Evolutionary conservation across 1,140 invertebrate species (phyloP).

Genomic region (Apis laboriosa): DNA sequence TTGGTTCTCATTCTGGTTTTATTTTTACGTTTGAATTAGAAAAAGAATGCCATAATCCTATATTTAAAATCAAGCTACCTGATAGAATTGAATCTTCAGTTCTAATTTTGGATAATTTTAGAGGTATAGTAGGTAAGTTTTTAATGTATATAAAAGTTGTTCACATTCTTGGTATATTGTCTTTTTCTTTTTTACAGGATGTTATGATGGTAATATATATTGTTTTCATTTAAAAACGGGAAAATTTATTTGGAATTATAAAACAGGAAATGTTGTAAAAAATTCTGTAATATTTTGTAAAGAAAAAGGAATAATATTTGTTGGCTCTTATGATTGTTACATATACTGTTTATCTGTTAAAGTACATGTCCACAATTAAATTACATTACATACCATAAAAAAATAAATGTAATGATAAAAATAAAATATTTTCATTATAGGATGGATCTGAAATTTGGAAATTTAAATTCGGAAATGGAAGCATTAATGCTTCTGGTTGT

Average conservation of each 20-base stretch:
- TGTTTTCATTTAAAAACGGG: slow-evolving; percentile 82
- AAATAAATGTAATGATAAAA: background rate
- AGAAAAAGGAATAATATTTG: slow-evolving; percentile 79
- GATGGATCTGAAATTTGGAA: slow-evolving; percentile 79
- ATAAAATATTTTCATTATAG: slow-evolving; percentile 65
- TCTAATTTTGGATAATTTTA: slow-evolving; percentile 68
- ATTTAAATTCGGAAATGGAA: slow-evolving; percentile 77
- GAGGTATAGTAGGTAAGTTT: slow-evolving; percentile 74
- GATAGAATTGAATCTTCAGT: slow-evolving; percentile 83
- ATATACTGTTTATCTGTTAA: slow-evolving; percentile 83
- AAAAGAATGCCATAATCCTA: slow-evolving; percentile 25
- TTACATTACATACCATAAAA: background rate
- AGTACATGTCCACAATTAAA: slow-evolving; percentile 74
- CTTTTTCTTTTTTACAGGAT: slow-evolving; percentile 79
- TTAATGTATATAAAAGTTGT: background rate
- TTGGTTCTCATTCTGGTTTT: slow-evolving; percentile 85
- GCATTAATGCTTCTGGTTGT: slow-evolving; percentile 84
- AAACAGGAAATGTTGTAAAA: slow-evolving; percentile 85
- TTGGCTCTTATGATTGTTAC: slow-evolving; percentile 87
- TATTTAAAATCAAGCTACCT: slow-evolving; percentile 78
- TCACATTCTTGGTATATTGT: too few species aligned
- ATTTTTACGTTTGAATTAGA: slow-evolving; percentile 81
- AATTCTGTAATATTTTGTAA: slow-evolving; percentile 82
- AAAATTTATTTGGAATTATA: slow-evolving; percentile 83
- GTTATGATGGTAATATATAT: slow-evolving; percentile 86